phyloP scores from a whole-genome alignment of 2,113 vertebrate species.

The Garra rufa region DNA sequence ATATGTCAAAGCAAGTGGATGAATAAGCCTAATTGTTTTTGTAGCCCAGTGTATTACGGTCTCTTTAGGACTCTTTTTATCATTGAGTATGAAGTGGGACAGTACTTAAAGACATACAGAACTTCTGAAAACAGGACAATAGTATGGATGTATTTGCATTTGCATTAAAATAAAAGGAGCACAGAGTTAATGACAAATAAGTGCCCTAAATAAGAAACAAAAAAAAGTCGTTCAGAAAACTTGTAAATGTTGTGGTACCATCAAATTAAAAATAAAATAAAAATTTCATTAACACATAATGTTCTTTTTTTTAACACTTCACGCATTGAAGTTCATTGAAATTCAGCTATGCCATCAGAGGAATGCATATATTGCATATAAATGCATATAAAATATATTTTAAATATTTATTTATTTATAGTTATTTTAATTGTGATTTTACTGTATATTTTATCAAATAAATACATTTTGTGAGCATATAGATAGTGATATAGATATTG shows the following conservation, averaged over 20 bases:
- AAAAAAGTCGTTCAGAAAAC: too few species aligned
- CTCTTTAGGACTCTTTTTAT: constrained; percentile 39
- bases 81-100: not conserved
- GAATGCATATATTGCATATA: too few species aligned
- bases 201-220: not conserved
- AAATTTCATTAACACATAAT: not conserved
- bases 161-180: not conserved
- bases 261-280: not conserved
- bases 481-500: too few species aligned
- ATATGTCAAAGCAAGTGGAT: constrained; percentile 36
- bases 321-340: not conserved
- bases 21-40: constrained; percentile 41
- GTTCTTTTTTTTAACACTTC: not conserved
- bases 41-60: constrained; percentile 37
- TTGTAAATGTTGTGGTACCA: not conserved
- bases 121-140: not conserved
- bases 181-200: not conserved
- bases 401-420: too few species aligned
- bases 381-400: too few species aligned
- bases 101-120: not conserved
- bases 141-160: not conserved
- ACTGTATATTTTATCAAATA: too few species aligned
- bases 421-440: too few species aligned
- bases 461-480: too few species aligned
- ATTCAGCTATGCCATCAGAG: too few species aligned